Percentiles rank a stretch among this genome's conserved stretches.
Evolutionary conservation across 2,797 vertebrate species (phyloP).

Genomic region (Nannoperca obscura): DNA sequence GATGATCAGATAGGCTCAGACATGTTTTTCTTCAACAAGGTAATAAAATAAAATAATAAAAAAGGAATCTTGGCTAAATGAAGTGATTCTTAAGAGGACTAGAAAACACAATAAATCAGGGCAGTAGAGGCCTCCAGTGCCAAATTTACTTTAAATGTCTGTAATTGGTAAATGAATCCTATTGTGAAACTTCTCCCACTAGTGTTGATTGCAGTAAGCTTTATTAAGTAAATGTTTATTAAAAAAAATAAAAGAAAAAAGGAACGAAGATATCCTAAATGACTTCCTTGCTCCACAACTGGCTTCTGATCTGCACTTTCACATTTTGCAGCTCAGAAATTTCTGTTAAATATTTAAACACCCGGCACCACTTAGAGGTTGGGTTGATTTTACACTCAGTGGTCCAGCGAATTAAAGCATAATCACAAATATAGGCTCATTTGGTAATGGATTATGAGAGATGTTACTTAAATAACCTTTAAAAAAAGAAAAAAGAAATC

Average conservation of each 20-base stretch:
- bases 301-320: constrained; percentile 58
- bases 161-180: constrained; percentile 75
- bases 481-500: background rate
- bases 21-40: constrained; percentile 15
- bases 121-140: constrained; percentile 47
- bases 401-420: constrained; percentile 73
- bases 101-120: constrained; percentile 53
- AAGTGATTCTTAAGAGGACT: constrained; percentile 19
- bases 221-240: constrained; percentile 27
- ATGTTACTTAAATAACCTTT: constrained; percentile 17
- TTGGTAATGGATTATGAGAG: constrained; percentile 48
- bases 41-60: constrained; percentile 12
- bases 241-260: constrained; percentile 56
- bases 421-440: constrained; percentile 58
- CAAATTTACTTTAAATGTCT: constrained; percentile 62
- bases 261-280: constrained; percentile 45
- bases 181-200: constrained; percentile 47
- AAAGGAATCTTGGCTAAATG: constrained; percentile 4
- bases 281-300: constrained; percentile 36
- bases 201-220: constrained; percentile 38
- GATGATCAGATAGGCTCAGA: background rate
- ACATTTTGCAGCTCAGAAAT: constrained; percentile 61
- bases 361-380: constrained; percentile 66
- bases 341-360: constrained; percentile 71
- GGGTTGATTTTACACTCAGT: constrained; percentile 75